Evolutionary conservation across 2,888 invertebrate genomes (phyloP).

Genomic region (Lepidocyrtoides sp.): DNA sequence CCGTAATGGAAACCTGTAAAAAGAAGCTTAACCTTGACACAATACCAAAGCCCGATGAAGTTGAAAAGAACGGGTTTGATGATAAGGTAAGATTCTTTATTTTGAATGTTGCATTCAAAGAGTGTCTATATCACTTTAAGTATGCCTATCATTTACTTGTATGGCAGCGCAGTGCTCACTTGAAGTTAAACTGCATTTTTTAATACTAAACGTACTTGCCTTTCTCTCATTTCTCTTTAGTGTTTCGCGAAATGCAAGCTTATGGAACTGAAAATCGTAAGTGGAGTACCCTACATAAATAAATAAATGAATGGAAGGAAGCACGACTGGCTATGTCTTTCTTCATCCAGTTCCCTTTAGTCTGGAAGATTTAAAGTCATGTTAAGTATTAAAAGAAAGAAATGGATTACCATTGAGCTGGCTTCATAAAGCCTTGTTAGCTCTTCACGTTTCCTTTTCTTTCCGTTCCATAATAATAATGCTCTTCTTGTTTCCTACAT

Average conservation of each 20-base stretch:
- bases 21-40: constrained; percentile 65
- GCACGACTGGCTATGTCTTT: not conserved
- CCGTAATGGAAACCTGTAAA: constrained; percentile 65
- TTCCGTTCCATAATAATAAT: constrained; percentile 31
- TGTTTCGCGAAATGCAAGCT: constrained; percentile 76
- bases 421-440: not conserved
- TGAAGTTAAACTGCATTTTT: too few species aligned
- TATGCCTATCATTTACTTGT: too few species aligned
- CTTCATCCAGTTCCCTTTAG: not conserved
- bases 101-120: not conserved
- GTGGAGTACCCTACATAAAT: constrained; percentile 38
- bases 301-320: not conserved
- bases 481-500: not conserved
- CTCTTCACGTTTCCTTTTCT: constrained; percentile 16
- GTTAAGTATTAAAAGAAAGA: constrained; percentile 17
- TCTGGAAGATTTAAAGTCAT: constrained; percentile 35
- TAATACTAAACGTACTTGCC: not conserved
- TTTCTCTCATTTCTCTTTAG: constrained; percentile 46
- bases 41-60: constrained; percentile 61
- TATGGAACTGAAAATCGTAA: constrained; percentile 68
- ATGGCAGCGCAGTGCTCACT: too few species aligned
- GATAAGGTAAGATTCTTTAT: constrained; percentile 65
- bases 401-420: constrained; percentile 4
- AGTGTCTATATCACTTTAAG: not conserved
- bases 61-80: constrained; percentile 74